Evolutionary conservation across 2,888 invertebrate species (phyloP), one percentile per base, ranked within the genome.

Genomic region (Microplitis manilae): DNA sequence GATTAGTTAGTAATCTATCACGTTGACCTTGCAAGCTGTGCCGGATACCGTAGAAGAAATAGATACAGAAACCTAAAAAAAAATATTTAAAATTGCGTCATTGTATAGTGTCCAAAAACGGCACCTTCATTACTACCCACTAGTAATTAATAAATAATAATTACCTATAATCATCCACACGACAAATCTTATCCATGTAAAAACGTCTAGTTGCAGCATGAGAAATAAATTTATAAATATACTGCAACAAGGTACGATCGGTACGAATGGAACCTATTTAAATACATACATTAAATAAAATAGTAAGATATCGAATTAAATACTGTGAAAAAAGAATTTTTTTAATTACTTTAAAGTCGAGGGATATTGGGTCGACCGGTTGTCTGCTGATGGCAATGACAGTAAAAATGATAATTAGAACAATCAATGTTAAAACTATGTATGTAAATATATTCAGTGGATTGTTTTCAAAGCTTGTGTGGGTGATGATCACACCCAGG

Each of bases 181-280:
- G 74, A 92, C 91, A 90, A 98, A 97, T 85, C 97, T 92, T 77
- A 97, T 93, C 98, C 98, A 98, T 1, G 98, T 98, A 85, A 94
- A 92, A 71, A 92, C 84, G 87, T 96, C 96, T 79, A 98, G 91
- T 90, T 97, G 96, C 85, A 96, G 93, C 97, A 98, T 98, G 74
- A 98, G 91, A 90, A 97, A 97, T 73, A 97, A 91, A 90, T 98
- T 98, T 86, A 96, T 94, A 80, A 96, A 93, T 65, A 97, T 94
- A 90, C 97, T 97, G 6, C 96, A 87, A 84, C 94, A 94, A 2
- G 98, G 97, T 80, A 98, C 91, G 67, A 95, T 88, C 0, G 98
- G 98, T 8, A 98, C 96, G 72, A 95, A 90, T 0, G 97, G 97
- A 39, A 97, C 96, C 96, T 96, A 84, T 30, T 2, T 2, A 79